Conservation (phyloP, 2,113 vertebrate genomes). For the Corydoras sp. region DNA sequence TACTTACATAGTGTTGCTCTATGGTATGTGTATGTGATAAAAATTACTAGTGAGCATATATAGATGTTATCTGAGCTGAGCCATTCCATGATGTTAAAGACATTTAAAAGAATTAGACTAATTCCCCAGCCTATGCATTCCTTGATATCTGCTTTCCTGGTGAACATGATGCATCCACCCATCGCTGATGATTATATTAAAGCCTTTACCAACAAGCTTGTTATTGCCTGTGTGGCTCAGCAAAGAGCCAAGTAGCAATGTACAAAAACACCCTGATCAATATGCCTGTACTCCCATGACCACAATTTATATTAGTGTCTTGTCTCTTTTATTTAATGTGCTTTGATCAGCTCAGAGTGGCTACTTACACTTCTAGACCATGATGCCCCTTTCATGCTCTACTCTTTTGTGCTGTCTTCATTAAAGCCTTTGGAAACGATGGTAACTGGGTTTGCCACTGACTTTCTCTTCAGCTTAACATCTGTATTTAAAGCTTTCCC, state of each 20-base stretch:
- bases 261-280: constrained; percentile 21
- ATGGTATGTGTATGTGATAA: no score
- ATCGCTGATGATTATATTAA: constrained; percentile 26
- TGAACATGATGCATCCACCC: background rate
- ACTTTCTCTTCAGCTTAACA: background rate
- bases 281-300: constrained; percentile 3
- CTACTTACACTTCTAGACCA: constrained; percentile 10
- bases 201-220: constrained; percentile 14
- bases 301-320: background rate
- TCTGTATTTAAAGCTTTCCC: background rate
- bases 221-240: constrained; percentile 25
- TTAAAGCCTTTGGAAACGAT: background rate
- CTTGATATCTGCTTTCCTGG: background rate
- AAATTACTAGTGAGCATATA: background rate
- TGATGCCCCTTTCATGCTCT: background rate
- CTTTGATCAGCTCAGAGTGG: constrained; percentile 12
- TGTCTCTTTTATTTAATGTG: background rate
- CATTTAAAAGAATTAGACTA: background rate
- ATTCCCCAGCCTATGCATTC: background rate
- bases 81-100: background rate
- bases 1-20: no score
- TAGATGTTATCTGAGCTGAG: background rate
- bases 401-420: background rate
- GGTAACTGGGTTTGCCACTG: background rate
- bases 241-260: constrained; percentile 16